phyloP scores from a whole-genome alignment of 2,888 invertebrate genomes.

The Teinopalpus imperialis region DNA sequence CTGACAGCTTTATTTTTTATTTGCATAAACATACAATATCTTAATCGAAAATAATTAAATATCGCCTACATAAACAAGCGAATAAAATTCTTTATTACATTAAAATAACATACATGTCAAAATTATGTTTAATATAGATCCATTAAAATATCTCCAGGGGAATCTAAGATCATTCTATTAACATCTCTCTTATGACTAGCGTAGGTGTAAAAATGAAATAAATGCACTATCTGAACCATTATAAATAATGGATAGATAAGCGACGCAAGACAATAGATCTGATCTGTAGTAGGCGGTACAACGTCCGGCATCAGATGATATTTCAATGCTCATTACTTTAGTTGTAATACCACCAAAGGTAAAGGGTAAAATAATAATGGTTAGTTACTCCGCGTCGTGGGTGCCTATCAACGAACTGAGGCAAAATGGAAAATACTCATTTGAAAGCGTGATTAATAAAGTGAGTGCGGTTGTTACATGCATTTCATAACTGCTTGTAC shows the following conservation, averaged over 20 bases:
- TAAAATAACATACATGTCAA: slow-evolving; percentile 4
- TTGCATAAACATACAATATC: no score
- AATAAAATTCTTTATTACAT: neutral
- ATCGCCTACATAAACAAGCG: neutral
- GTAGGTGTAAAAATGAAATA: slow-evolving; percentile 60
- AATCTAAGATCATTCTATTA: slow-evolving; percentile 24
- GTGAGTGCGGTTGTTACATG: slow-evolving; percentile 1
- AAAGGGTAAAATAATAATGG: slow-evolving; percentile 8
- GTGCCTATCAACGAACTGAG: slow-evolving; percentile 48
- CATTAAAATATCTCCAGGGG: slow-evolving; percentile 20
- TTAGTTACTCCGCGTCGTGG: slow-evolving; percentile 38
- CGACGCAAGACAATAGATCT: slow-evolving; percentile 65
- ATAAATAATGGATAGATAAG: slow-evolving; percentile 73
- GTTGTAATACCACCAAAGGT: neutral
- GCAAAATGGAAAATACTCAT: slow-evolving; percentile 40
- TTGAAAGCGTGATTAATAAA: slow-evolving; percentile 44
- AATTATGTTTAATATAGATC: slow-evolving; percentile 18
- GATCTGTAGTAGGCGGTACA: slow-evolving; percentile 47
- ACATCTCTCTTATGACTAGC: slow-evolving; percentile 32
- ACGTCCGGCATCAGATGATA: neutral
- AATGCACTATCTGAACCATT: slow-evolving; percentile 64
- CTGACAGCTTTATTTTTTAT: no score
- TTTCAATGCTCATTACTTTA: neutral
- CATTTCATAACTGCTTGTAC: slow-evolving; percentile 6
- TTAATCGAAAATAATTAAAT: no score